Evolutionary conservation across 2,113 vertebrate genomes (phyloP).

Genomic region (Pituophis catenifer): DNA sequence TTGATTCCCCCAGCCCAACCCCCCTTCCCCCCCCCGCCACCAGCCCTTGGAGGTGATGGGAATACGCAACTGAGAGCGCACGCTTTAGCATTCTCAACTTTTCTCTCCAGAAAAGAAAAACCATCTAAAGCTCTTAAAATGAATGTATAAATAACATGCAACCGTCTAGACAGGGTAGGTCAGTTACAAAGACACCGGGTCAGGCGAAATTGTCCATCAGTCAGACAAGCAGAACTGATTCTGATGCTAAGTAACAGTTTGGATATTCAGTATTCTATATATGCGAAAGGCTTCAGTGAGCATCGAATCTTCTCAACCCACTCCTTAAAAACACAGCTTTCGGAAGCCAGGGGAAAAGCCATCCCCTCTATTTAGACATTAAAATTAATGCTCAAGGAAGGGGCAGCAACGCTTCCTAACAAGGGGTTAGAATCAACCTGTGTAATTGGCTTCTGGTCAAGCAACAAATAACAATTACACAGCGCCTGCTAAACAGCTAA

Average conservation of each 20-base stretch:
- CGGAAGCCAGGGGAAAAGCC: constrained; percentile 78
- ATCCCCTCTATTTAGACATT: constrained; percentile 77
- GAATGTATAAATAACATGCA: constrained; percentile 94
- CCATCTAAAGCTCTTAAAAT: constrained; percentile 78
- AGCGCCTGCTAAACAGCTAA: constrained; percentile 31
- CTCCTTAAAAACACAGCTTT: constrained; percentile 79
- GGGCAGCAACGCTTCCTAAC: constrained; percentile 39
- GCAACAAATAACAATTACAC: constrained; percentile 57
- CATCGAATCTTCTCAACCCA: constrained; percentile 83
- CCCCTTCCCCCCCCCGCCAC: too few relatives aligned
- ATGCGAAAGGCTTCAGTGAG: constrained; percentile 97
- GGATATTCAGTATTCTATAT: constrained; percentile 97
- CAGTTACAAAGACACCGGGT: constrained; percentile 91
- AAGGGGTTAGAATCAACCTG: constrained; percentile 61
- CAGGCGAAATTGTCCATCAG: constrained; percentile 99
- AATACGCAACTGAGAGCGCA: constrained; percentile 51
- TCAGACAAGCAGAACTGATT: constrained; percentile 99
- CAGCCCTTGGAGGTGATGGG: constrained; percentile 26
- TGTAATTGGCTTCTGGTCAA: constrained; percentile 65
- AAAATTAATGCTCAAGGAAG: constrained; percentile 73
- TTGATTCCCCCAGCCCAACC: not conserved
- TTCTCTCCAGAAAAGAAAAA: constrained; percentile 51
- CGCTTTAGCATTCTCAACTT: constrained; percentile 66
- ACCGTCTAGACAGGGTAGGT: constrained; percentile 96
- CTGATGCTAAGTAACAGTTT: constrained; percentile 97